Conservation (phyloP, 2,113 vertebrate species). For the Carassius carassius region DNA sequence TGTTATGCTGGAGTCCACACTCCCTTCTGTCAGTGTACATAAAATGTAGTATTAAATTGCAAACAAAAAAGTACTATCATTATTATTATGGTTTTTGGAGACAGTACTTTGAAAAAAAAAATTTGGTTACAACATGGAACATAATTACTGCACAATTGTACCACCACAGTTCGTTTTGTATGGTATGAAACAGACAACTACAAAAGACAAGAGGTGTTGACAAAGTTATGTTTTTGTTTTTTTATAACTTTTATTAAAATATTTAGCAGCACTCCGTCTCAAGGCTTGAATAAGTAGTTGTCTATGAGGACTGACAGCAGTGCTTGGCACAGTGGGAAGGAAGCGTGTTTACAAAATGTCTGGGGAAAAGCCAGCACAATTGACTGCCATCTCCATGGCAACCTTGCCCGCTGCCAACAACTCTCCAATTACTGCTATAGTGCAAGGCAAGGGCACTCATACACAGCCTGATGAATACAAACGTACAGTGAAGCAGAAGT, state of each 20-base stretch:
- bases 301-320: not conserved
- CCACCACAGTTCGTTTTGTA: not conserved
- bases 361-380: constrained; percentile 33
- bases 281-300: not conserved
- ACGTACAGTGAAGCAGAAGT: not conserved
- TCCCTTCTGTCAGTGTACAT: constrained; percentile 12
- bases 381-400: constrained; percentile 34
- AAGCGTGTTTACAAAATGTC: constrained; percentile 25
- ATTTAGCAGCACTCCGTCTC: constrained; percentile 4
- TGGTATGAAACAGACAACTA: not conserved
- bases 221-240: not conserved
- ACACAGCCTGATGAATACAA: constrained; percentile 23
- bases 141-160: not conserved
- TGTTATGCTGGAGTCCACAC: constrained; percentile 19
- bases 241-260: constrained; percentile 14
- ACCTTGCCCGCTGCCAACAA: constrained; percentile 38
- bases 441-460: constrained; percentile 11
- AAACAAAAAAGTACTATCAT: constrained; percentile 6
- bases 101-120: too few relatives aligned
- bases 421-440: constrained; percentile 39
- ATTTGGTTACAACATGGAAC: not conserved
- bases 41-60: constrained; percentile 16
- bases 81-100: not conserved
- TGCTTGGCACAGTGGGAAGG: not conserved
- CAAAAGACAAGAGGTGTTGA: not conserved